Base-by-base conservation (phyloP, 2,888 invertebrate species). In the Sabatieria punctata region DNA sequence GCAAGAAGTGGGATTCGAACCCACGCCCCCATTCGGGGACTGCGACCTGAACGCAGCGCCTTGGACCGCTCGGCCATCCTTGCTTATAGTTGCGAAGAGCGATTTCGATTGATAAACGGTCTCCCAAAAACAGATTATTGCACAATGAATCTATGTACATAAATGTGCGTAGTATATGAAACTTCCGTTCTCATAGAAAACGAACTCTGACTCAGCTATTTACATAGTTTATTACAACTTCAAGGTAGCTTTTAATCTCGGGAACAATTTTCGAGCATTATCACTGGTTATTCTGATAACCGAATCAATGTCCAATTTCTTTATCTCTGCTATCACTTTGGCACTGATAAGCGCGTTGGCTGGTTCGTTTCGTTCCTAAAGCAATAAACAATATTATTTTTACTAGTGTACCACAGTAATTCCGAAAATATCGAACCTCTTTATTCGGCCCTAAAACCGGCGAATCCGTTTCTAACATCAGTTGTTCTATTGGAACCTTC, bases 11-110 rank as follows among this genome's bases (percentile, higher is more conserved):
- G 47, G 47, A 47, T 47, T 47, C 41, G 46, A 47, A 47, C 47
- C 47, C 47, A 47, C 47, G 47, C 47, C 47, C 36, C 45, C 35
- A 27, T 47, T 27, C 21, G 35, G n/a, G 30, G 79, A 79, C 79
- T 79, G 74, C 77, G 73, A 77, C 77, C 77, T 75, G 75, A 77
- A 74, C 72, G 75, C 74, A 68, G 73, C 80, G 80, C 80, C 80
- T 81, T 81, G 79, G 80, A 80, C 80, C 80, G 78, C 80, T 80
- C 50, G 50, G 50, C 50, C 50, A 50, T 46, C 46, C 46, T n/a
- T n/a, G n/a, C n/a, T n/a, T n/a, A n/a, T n/a, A n/a, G n/a, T n/a
- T n/a, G n/a, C n/a, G n/a, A n/a, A n/a, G n/a, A n/a, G n/a, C n/a
- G n/a, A n/a, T n/a, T n/a, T n/a, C n/a, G n/a, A n/a, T n/a, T n/a